Evolutionary conservation across 2,113 vertebrate species (phyloP).

Genomic region (Emydocephalus ijimae): DNA sequence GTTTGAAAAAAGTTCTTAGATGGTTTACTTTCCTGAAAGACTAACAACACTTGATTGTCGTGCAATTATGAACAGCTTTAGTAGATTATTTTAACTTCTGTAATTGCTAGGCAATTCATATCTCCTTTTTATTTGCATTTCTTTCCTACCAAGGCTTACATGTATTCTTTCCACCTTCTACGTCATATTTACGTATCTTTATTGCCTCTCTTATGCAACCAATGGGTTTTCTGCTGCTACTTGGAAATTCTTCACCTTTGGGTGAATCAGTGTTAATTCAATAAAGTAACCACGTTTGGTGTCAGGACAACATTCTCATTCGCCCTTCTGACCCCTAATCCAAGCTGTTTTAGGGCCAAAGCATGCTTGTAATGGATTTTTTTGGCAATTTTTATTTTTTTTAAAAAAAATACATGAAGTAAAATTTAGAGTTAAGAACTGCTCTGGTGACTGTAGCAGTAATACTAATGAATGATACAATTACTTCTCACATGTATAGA

Average conservation of each 20-base stretch:
- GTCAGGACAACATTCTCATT: neutral
- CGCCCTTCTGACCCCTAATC: conserved; percentile 1
- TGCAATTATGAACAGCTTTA: conserved; percentile 58
- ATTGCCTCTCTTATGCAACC: conserved; percentile 38
- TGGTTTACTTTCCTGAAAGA: conserved; percentile 64
- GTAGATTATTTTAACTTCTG: conserved; percentile 52
- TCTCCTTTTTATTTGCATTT: conserved; percentile 30
- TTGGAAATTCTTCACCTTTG: conserved; percentile 46
- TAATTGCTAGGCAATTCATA: conserved; percentile 42
- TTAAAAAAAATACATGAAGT: neutral
- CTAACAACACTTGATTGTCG: conserved; percentile 58
- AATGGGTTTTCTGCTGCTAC: conserved; percentile 25
- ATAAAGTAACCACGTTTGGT: conserved; percentile 36
- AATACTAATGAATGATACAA: neutral
- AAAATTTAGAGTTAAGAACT: neutral
- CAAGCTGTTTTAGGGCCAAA: conserved; percentile 19
- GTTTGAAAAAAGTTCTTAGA: conserved; percentile 38
- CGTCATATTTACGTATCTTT: conserved; percentile 14
- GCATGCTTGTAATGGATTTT: neutral
- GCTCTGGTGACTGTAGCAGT: neutral
- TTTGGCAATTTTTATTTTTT: too few relatives aligned
- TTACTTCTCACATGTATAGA: neutral
- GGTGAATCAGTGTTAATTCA: conserved; percentile 44
- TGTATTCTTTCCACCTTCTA: conserved; percentile 38
- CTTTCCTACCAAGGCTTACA: conserved; percentile 31